Base-by-base conservation (phyloP, 2,113 vertebrate genomes). In the Lonchura striata region DNA sequence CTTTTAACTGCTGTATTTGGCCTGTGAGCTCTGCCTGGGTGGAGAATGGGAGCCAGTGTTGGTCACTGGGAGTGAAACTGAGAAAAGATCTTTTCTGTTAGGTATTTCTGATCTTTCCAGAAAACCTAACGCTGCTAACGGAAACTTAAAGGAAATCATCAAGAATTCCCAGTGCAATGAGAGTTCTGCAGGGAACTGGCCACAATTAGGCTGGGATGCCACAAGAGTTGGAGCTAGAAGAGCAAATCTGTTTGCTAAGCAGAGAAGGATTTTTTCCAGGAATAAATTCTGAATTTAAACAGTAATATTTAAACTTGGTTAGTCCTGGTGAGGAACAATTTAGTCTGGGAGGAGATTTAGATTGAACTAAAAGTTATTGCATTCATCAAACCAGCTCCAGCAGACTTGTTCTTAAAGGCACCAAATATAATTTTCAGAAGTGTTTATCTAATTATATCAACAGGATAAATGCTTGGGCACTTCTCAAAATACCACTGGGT, bases 81-180 rank as follows among this genome's bases (percentile, higher is more conserved):
- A 19, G 90, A 24, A 59, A 50, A 33, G 16, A 14, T 7, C 16
- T 49, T n/a, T 56, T 24, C 50, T 64, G 37, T 2, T 7, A 3
- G 39, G 41, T 41, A 41, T 41, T 41, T 41, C 41, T 41, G 42
- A 42, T 42, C 42, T 42, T 42, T 42, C 7, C 42, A 17, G 42
- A 42, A 42, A 2, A 11, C 2, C 9, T 6, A 2, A 15, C 30
- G 3, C 1, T 42, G 35, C 44, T 59, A 6, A 44, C 1, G 39
- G 50, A 47, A 46, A 17, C 12, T 3, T 4, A 15, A 39, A 54
- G 71, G 47, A 28, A 78, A 66, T 47, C 23, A 7, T 33, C 13
- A 13, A 11, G 17, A 42, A 59, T 42, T 84, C 33, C 81, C 9
- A 37, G 35, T 15, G 46, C 39, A 54, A 0, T 10, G 22, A 18